Base-by-base conservation (phyloP, 2,888 invertebrate species). In the Odontocolon sp. region DNA sequence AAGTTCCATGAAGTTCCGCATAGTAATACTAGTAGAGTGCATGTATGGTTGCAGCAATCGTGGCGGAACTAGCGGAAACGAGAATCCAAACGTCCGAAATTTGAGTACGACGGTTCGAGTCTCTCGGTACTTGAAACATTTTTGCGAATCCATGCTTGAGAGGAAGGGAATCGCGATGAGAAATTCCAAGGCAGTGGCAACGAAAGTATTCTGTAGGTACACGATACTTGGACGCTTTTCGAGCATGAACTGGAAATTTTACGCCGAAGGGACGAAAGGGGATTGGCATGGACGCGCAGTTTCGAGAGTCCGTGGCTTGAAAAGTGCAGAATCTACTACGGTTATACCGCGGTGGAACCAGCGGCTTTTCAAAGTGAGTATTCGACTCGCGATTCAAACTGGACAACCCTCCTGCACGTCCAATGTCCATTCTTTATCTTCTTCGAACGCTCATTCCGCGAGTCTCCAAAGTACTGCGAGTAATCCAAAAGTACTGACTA, bases 171-270 rank as follows among this genome's bases (percentile, higher is more conserved):
- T 67, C 77, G 18, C 69, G 61, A 57, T 61, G 56, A 63, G 47
- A 56, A 69, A 57, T 18, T 18, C 28, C 6, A 21, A 57, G 66
- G 73, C 36, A 45, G 45, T 47, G 67, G 75, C 50, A 68, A 69
- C 23, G 42, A 69, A 69, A 71, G 72, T 74, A 81, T 81, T 80
- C 78, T 80, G 84, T 83, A 81, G 63, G 81, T 83, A 84, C 81
- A 84, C 79, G 79, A 84, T 85, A 86, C 86, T 87, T 87, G 78
- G 82, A 74, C 71, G 79, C 59, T 77, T 71, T 71, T 78, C 70
- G 80, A 80, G 72, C 78, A 73, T 79, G 67, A 66, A 4, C 50
- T 23, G 1, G 11, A 11, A 47, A 26, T 23, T 67, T 57, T 57
- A 68, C 76, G 52, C 21, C 26, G 33, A 38, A 45, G 63, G 71